A percentile compares a stretch with the other conserved stretches of the same genome.
These are phyloP conservation scores for Habropoda laboriosa DNA, from an alignment of 1,140 invertebrate genomes.

Conservation along the genomic window DNA sequence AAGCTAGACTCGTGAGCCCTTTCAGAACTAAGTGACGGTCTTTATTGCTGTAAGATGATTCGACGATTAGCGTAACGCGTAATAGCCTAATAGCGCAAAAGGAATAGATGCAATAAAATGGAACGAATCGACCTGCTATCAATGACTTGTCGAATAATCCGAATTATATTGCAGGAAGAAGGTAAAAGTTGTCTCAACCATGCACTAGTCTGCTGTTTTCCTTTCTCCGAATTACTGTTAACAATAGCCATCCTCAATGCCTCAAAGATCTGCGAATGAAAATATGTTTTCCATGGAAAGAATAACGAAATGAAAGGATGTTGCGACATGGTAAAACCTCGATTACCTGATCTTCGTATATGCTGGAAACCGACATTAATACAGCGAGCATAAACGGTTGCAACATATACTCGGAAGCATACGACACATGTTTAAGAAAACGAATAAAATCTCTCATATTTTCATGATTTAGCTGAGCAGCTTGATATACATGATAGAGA, in stretches of 20 bases:
- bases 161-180: constrained; percentile 74
- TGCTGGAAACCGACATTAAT: constrained; percentile 79
- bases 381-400: constrained; percentile 83
- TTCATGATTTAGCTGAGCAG: constrained; percentile 78
- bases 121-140: constrained; percentile 78
- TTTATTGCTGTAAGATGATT: constrained; percentile 74
- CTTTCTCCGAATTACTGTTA: constrained; percentile 79
- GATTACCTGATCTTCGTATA: constrained; percentile 81
- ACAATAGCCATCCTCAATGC: constrained; percentile 80
- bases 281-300: background rate
- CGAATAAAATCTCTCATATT: constrained; percentile 82
- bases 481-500: constrained; percentile 83
- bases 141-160: constrained; percentile 80
- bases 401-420: constrained; percentile 81
- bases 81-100: no score
- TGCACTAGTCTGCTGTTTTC: constrained; percentile 78
- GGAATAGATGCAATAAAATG: background rate
- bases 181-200: constrained; percentile 82
- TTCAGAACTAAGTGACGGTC: constrained; percentile 82
- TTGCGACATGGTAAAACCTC: background rate
- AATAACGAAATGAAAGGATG: background rate
- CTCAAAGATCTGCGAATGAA: constrained; percentile 78
- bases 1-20: constrained; percentile 82
- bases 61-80: no score
- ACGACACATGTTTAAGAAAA: constrained; percentile 79